Conservation (phyloP, 2,113 vertebrate species). For the Diadophis punctatus region DNA sequence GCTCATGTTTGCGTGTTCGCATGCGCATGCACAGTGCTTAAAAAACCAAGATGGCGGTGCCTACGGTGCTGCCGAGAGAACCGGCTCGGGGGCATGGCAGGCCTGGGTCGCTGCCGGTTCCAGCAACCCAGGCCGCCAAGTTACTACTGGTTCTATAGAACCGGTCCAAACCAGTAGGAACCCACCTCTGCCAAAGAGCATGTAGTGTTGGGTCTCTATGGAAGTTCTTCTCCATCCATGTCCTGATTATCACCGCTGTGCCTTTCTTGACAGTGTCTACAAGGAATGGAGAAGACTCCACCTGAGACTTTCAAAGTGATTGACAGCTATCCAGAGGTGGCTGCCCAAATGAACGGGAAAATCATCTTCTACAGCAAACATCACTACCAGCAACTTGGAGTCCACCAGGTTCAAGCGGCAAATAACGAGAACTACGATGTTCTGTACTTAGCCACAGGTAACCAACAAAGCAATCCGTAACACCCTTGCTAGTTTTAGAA, state of each 20-base stretch:
- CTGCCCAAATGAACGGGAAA: slow-evolving; percentile 62
- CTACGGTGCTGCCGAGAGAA: too few relatives aligned
- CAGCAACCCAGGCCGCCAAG: too few relatives aligned
- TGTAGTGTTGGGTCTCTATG: not conserved
- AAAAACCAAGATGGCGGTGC: too few relatives aligned
- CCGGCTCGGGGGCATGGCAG: too few relatives aligned
- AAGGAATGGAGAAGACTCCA: slow-evolving; percentile 54
- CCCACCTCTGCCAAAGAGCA: too few relatives aligned
- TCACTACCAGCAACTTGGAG: slow-evolving; percentile 65
- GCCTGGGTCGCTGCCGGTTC: too few relatives aligned
- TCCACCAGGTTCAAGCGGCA: slow-evolving; percentile 53
- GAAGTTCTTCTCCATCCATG: not conserved
- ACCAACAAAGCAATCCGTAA: not conserved
- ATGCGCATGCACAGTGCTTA: too few relatives aligned
- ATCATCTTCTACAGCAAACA: slow-evolving; percentile 69
- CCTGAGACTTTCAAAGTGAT: slow-evolving; percentile 72
- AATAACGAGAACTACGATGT: slow-evolving; percentile 42
- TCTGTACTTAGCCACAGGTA: slow-evolving; percentile 73
- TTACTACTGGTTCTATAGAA: too few relatives aligned
- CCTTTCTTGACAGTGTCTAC: slow-evolving; percentile 59
- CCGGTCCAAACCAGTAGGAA: too few relatives aligned
- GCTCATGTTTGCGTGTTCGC: too few relatives aligned
- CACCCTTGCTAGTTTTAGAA: not conserved
- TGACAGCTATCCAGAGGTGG: slow-evolving; percentile 69
- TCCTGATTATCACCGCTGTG: not conserved